Conservation (phyloP, 2,113 vertebrate genomes). For the Psettodes erumei region DNA sequence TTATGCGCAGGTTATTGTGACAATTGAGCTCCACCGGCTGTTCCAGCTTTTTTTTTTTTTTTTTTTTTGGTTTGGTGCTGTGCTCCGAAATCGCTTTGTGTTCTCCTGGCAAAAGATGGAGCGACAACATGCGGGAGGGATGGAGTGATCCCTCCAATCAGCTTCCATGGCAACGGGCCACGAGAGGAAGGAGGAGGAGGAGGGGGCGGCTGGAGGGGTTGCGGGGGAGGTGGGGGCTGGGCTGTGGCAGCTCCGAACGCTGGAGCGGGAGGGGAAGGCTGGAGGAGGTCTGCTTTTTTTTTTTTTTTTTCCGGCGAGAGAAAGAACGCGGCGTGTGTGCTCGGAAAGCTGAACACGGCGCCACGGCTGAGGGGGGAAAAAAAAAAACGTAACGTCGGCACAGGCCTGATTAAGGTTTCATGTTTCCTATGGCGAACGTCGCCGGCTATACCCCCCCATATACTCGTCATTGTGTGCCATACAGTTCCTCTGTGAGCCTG, state of each 20-base stretch:
- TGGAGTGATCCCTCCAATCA: constrained; percentile 76
- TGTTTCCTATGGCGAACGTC: not conserved
- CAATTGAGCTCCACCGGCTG: not conserved
- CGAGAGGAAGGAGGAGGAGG: constrained; percentile 31
- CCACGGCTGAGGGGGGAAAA: not conserved
- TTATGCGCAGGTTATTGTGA: not conserved
- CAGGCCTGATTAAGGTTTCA: not conserved
- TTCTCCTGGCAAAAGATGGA: constrained; percentile 53
- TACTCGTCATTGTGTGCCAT: no score
- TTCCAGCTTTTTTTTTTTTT: constrained; percentile 10
- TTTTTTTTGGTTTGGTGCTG: constrained; percentile 17
- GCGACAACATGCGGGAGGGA: constrained; percentile 59
- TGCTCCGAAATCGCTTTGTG: constrained; percentile 37
- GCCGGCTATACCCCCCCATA: no score
- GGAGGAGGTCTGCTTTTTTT: constrained; percentile 8
- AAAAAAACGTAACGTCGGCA: not conserved
- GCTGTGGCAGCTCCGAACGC: constrained; percentile 50
- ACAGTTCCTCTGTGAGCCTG: not conserved
- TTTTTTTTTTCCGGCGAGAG: constrained; percentile 22
- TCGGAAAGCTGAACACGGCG: constrained; percentile 39
- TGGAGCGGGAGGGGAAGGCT: constrained; percentile 41
- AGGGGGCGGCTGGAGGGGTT: constrained; percentile 61
- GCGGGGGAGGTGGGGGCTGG: constrained; percentile 67
- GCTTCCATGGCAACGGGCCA: constrained; percentile 82
- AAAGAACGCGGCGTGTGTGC: not conserved